These are phyloP conservation scores for Apamea crenata DNA, from an alignment of 2,888 invertebrate genomes.

Conservation along the genomic window DNA sequence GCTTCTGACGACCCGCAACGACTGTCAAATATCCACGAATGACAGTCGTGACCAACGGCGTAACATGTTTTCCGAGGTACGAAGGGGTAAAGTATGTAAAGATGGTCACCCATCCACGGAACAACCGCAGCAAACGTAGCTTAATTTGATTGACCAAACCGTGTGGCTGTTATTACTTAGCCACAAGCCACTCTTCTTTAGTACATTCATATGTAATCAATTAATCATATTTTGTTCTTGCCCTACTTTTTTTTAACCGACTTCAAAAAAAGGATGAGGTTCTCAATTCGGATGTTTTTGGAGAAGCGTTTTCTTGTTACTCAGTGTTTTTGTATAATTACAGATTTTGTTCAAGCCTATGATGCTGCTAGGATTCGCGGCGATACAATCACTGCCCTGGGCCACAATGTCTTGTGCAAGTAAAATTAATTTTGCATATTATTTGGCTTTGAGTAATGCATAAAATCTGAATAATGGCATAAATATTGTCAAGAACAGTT, in stretches of 20 bases:
- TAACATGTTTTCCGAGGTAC: too few relatives aligned
- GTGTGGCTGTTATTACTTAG: too few relatives aligned
- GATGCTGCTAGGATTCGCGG: conserved; percentile 66
- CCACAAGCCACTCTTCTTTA: too few relatives aligned
- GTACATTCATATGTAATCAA: too few relatives aligned
- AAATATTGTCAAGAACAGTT: conserved; percentile 9
- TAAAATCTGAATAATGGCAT: conserved; percentile 30
- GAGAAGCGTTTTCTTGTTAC: neutral
- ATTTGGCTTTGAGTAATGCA: conserved; percentile 24
- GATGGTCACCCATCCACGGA: too few relatives aligned
- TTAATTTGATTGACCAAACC: too few relatives aligned
- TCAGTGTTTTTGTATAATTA: conserved; percentile 35
- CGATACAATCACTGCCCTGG: conserved; percentile 74
- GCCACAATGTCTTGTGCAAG: conserved; percentile 75
- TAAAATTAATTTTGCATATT: conserved; percentile 61
- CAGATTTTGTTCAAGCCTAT: conserved; percentile 77
- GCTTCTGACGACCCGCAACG: too few relatives aligned
- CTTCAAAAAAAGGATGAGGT: too few relatives aligned
- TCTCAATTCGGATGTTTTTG: neutral
- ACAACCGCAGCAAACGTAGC: too few relatives aligned
- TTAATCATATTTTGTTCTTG: neutral
- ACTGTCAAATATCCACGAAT: too few relatives aligned
- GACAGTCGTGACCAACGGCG: too few relatives aligned
- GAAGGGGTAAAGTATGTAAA: too few relatives aligned
- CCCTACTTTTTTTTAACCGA: neutral